Conservation (phyloP, 2,888 invertebrate genomes). For the Allacma fusca region DNA sequence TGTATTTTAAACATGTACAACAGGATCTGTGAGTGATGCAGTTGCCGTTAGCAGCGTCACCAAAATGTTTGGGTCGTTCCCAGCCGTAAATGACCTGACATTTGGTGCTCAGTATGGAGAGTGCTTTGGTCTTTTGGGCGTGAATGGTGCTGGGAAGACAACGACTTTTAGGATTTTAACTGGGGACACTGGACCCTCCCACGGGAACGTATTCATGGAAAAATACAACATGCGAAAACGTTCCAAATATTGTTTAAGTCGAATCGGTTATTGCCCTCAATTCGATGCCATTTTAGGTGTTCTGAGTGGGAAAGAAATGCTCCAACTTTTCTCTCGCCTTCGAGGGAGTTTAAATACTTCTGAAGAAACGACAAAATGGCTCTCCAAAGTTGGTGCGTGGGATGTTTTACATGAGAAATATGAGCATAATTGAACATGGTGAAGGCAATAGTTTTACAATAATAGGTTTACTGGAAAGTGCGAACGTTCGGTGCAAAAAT, state of each 20-base stretch:
- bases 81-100: constrained; percentile 73
- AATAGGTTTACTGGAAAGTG: constrained; percentile 50
- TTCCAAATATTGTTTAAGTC: constrained; percentile 23
- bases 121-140: constrained; percentile 67
- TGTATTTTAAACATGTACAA: no score
- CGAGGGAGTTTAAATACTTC: constrained; percentile 69
- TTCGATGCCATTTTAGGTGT: constrained; percentile 80
- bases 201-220: constrained; percentile 65
- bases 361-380: constrained; percentile 50
- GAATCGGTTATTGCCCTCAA: constrained; percentile 73
- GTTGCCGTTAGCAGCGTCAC: background rate
- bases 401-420: no score
- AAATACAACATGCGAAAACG: constrained; percentile 61
- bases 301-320: constrained; percentile 77
- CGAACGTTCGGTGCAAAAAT: constrained; percentile 56
- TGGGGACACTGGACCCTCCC: constrained; percentile 65
- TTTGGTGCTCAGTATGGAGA: constrained; percentile 71
- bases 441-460: no score
- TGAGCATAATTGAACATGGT: no score
- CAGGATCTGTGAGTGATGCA: background rate
- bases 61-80: constrained; percentile 62
- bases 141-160: constrained; percentile 69
- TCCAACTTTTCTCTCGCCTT: constrained; percentile 76
- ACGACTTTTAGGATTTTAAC: constrained; percentile 70
- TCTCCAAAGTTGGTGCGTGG: constrained; percentile 50